Percentiles rank a stretch among this genome's conserved stretches.
Conservation (phyloP, 1,140 invertebrate genomes). For the Atta cephalotes region DNA sequence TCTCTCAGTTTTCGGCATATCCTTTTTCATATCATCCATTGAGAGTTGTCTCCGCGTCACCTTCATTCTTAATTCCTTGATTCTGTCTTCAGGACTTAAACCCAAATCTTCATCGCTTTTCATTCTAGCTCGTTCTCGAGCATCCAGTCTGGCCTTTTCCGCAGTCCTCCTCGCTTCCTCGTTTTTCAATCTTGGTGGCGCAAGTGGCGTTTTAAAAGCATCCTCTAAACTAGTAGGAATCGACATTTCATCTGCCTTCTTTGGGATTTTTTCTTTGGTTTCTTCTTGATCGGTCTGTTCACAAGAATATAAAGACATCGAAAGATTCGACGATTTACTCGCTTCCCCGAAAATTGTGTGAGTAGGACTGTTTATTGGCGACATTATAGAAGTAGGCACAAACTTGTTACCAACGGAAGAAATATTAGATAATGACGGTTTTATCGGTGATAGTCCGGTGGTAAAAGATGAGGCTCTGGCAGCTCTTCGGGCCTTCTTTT, state of each 20-base stretch:
- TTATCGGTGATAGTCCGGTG: constrained; percentile 73
- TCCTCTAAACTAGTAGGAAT: constrained; percentile 40
- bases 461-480: constrained; percentile 82
- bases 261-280: constrained; percentile 15
- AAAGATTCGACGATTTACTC: constrained; percentile 69
- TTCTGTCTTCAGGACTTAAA: constrained; percentile 90
- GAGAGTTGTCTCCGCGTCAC: constrained; percentile 81
- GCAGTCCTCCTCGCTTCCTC: constrained; percentile 86
- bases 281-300: constrained; percentile 15
- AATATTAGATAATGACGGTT: constrained; percentile 50
- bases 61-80: constrained; percentile 87
- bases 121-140: constrained; percentile 89
- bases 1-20: constrained; percentile 77
- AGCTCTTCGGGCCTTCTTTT: constrained; percentile 86
- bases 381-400: constrained; percentile 73
- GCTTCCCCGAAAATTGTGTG: constrained; percentile 79
- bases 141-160: constrained; percentile 89
- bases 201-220: constrained; percentile 84
- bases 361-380: constrained; percentile 72
- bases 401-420: constrained; percentile 71
- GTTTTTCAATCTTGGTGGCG: constrained; percentile 84
- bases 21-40: constrained; percentile 78
- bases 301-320: neutral
- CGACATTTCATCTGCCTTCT: constrained; percentile 21
- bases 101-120: constrained; percentile 91